Conservation (phyloP, 2,113 vertebrate genomes). For the Ochotona curzoniae region DNA sequence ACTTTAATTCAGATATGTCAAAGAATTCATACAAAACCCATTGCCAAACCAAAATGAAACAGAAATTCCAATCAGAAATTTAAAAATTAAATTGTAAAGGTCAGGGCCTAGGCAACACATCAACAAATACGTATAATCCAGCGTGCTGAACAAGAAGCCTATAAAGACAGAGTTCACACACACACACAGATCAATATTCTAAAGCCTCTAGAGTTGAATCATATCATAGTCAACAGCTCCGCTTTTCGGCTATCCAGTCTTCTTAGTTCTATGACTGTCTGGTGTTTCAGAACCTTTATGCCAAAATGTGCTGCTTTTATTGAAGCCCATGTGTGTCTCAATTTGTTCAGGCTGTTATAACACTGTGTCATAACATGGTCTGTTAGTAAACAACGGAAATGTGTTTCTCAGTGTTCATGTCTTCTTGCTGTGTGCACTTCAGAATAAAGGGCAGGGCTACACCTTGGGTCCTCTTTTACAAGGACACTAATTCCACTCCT, state of each 20-base stretch:
- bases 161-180: constrained; percentile 34
- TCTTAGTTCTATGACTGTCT: background rate
- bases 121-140: background rate
- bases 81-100: constrained; percentile 13
- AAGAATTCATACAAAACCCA: background rate
- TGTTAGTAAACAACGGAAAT: background rate
- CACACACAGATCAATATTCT: background rate
- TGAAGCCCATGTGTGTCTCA: background rate
- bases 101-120: background rate
- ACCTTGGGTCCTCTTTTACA: background rate
- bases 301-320: constrained; percentile 35
- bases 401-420: background rate
- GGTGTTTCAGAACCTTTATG: background rate
- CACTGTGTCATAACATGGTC: background rate
- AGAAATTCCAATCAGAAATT: background rate
- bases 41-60: background rate
- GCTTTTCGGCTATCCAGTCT: background rate
- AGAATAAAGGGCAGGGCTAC: background rate
- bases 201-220: background rate
- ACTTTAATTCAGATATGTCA: background rate
- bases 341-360: background rate
- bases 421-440: background rate
- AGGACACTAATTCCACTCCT: background rate
- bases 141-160: background rate
- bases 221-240: background rate